Evolutionary conservation across 2,113 vertebrate species (phyloP), one percentile per base, ranked within the genome.

Genomic region (Eonycteris spelaea): DNA sequence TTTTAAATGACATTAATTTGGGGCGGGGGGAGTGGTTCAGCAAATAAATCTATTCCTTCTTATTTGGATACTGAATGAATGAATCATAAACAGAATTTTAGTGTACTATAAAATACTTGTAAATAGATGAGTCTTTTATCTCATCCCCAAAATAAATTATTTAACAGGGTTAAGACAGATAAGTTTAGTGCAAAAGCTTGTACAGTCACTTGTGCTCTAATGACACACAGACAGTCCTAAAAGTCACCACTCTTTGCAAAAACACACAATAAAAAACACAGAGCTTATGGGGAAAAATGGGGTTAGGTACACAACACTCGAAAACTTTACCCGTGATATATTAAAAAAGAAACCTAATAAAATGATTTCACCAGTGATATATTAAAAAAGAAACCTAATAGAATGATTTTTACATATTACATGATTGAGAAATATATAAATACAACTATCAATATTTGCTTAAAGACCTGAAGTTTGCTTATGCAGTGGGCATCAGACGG

Each of bases 21-120:
- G 45, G 1, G 45, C 12, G 24, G 59, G 38, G 38, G 57, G 45
- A n/a, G n/a, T n/a, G n/a, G 74, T 70, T 70, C 8, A 35, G 79
- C 19, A 93, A 95, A 96, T 59, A 73, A 87, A 83, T 67, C 24
- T 90, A 83, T 79, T 79, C 9, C 48, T 95, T 73, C 63, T 74
- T 78, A 18, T 92, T 30, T 57, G 63, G 55, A 85, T 82, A 78
- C 88, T 82, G 43, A 67, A 65, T 77, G 43, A 67, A 65, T 77
- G 91, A 83, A 68, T 79, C n/a, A 38, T 40, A 78, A 86, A 48
- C 19, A 89, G 57, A 86, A 93, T 15, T 63, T 70, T 33, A 74
- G 30, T 51, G 43, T 61, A 61, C 55, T 80, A 40, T 19, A 59
- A 61, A 40, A 82, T 63, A 82, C 5, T 38, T 82, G 38, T 45